A percentile compares a stretch with the other conserved stretches of the same genome.
phyloP scores from a whole-genome alignment of 2,113 vertebrate species.

The Sphyrna mokarran region DNA sequence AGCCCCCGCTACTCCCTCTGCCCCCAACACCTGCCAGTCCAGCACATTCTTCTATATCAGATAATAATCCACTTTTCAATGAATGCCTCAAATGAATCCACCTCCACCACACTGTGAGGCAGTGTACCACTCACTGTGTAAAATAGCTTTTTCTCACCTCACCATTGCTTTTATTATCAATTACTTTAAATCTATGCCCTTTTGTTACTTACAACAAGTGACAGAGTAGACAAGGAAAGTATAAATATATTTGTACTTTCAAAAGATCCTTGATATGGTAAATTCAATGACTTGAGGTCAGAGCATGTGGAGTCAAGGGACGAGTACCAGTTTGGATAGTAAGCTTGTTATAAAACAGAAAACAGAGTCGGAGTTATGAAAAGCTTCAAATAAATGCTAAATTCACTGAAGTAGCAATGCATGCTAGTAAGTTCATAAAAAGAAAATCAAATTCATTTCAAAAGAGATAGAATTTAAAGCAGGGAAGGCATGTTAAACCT shows the following conservation, averaged over 20 bases:
- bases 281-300: background rate
- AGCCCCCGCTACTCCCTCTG: too few relatives aligned
- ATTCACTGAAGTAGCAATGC: background rate
- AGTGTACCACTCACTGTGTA: too few relatives aligned
- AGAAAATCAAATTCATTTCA: background rate
- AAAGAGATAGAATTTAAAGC: background rate
- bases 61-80: too few relatives aligned
- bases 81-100: too few relatives aligned
- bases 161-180: too few relatives aligned
- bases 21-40: too few relatives aligned
- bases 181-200: too few relatives aligned
- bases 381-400: background rate
- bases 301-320: background rate
- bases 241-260: background rate
- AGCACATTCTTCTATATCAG: too few relatives aligned
- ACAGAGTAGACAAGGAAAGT: background rate
- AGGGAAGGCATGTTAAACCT: background rate
- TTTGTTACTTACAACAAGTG: too few relatives aligned
- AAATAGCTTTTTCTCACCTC: too few relatives aligned
- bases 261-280: background rate
- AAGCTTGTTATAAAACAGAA: background rate
- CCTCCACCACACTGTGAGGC: too few relatives aligned
- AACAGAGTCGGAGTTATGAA: background rate
- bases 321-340: background rate
- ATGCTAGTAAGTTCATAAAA: background rate